Base-by-base conservation (phyloP, 2,113 vertebrate species). In the Dolichotis patagonum region DNA sequence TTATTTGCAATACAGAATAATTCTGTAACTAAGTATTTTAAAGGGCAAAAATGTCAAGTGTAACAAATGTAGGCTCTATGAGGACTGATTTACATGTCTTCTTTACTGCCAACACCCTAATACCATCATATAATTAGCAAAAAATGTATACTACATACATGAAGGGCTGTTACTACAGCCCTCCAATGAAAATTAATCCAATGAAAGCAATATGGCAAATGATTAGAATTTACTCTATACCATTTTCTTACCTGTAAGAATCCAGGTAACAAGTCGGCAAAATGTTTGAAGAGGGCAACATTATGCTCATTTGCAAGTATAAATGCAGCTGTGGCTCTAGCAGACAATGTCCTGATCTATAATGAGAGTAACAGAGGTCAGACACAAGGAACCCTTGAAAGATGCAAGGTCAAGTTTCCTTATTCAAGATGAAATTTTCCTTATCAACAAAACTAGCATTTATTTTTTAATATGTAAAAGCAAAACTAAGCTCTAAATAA, bases 291-390 rank as follows among this genome's bases (percentile, higher is more conserved):
- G 56, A 99, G 99, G 4, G 99, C 98, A 4, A 99, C 98, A 98
- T 99, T 99, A 97, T 99, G 98, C 96, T 99, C 99, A 67, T 99
- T 99, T 94, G 99, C 99, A 96, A 99, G 98, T n/a, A 99, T 99
- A 97, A 99, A 99, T 1, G 99, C 99, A 43, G 99, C 99, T 0
- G 99, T 99, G 63, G 99, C 99, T 95, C 99, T 99, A 82, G 99
- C 99, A 46, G 99, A 99, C 84, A 99, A 93, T 24, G 98, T 99
- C 43, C 99, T 99, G 96, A 99, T 99, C 99, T 99, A 97, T n/a
- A 98, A 98, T 3, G 80, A 84, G 86, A 97, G 24, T 20, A 20
- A 82, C 43, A 46, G 77, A 60, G 28, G 83, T n/a, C 28, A 96
- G 3, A 14, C 46, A 49, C 38, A 41, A 97, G 83, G 97, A 77